phyloP scores from a whole-genome alignment of 2,797 vertebrate species.

The Aphelocoma californica region DNA sequence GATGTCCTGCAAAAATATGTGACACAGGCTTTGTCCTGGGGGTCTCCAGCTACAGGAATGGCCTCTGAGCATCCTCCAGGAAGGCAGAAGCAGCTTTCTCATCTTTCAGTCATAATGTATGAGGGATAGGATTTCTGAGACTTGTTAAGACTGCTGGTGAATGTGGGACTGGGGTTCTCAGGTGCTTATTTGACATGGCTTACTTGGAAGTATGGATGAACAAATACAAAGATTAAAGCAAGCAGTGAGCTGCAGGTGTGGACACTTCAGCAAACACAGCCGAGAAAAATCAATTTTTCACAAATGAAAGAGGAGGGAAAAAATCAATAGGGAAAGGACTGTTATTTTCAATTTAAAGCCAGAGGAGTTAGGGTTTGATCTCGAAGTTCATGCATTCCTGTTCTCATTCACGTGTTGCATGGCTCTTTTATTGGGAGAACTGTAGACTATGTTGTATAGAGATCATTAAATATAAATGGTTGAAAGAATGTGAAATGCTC shows the following conservation, averaged over 20 bases:
- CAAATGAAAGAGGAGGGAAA: conserved; percentile 49
- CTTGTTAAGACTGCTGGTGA: neutral
- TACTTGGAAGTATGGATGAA: conserved; percentile 1
- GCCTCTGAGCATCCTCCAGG: neutral
- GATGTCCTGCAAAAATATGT: neutral
- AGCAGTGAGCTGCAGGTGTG: conserved; percentile 21
- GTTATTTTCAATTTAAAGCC: conserved; percentile 54
- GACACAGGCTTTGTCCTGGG: neutral
- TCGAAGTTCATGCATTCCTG: conserved; percentile 43
- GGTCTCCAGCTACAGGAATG: neutral
- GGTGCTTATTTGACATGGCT: conserved; percentile 1
- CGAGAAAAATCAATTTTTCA: conserved; percentile 22
- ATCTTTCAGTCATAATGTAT: neutral
- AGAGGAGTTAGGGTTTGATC: conserved; percentile 13
- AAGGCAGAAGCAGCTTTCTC: neutral
- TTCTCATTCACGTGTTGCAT: conserved; percentile 53
- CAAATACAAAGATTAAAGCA: conserved; percentile 47
- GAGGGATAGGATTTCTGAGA: neutral
- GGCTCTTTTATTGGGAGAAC: conserved; percentile 41
- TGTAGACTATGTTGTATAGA: conserved; percentile 12
- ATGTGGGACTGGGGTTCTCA: neutral
- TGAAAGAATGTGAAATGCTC: conserved; percentile 8
- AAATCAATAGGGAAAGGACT: conserved; percentile 47
- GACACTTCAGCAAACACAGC: conserved; percentile 18
- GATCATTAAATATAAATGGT: conserved; percentile 51